These are phyloP conservation scores for Oasisia sp. DNA, from an alignment of 2,888 invertebrate species.

Conservation along the genomic window DNA sequence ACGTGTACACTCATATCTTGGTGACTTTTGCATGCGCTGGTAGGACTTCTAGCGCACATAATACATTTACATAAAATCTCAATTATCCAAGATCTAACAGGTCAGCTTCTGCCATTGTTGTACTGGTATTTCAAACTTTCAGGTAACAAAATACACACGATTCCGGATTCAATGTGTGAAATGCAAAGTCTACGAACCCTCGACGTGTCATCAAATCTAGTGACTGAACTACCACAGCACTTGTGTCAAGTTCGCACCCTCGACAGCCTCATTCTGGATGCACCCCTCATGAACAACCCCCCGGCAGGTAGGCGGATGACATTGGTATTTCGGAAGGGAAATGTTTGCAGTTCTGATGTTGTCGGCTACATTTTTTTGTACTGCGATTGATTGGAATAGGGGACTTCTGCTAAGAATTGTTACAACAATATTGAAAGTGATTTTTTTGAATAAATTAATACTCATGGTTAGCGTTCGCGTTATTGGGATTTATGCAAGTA, in stretches of 20 bases:
- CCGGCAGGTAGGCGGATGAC: conserved; percentile 23
- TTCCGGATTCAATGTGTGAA: conserved; percentile 30
- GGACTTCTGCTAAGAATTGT: background rate
- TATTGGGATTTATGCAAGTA: background rate
- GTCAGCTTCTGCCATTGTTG: background rate
- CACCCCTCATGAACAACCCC: conserved; percentile 30
- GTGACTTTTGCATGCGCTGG: too few species aligned
- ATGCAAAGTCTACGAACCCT: conserved; percentile 28
- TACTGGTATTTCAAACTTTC: background rate
- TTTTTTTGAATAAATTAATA: background rate
- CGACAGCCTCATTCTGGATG: conserved; percentile 29
- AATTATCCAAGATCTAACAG: background rate
- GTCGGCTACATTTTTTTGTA: conserved; percentile 25
- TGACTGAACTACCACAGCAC: conserved; percentile 28
- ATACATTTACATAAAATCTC: too few species aligned
- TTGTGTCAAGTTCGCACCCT: conserved; percentile 28
- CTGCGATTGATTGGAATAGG: background rate
- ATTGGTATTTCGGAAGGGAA: conserved; percentile 13
- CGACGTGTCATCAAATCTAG: conserved; percentile 30
- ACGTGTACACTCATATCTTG: too few species aligned
- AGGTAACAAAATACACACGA: conserved; percentile 31
- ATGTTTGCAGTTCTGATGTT: conserved; percentile 21
- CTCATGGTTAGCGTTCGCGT: background rate
- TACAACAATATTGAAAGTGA: background rate
- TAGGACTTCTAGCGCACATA: too few species aligned